phyloP scores from a whole-genome alignment of 2,797 vertebrate genomes.

The Gymnoscopelus braueri region DNA sequence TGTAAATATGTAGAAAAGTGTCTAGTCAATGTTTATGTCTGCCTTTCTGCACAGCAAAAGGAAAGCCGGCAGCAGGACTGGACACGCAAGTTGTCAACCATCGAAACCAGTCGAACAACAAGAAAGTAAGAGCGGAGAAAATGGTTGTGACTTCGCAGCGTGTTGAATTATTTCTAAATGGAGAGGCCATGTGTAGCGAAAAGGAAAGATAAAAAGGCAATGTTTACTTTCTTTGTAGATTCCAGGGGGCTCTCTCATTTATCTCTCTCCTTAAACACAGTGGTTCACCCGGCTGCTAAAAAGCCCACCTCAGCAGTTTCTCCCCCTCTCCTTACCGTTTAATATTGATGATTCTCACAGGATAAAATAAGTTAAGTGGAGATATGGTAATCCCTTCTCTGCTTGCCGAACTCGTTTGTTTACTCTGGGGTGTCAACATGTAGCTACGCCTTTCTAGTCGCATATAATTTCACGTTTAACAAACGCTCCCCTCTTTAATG shows the following conservation, averaged over 20 bases:
- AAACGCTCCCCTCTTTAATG: conserved; percentile 71
- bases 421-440: conserved; percentile 84
- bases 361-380: conserved; percentile 86
- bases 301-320: conserved; percentile 84
- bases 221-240: conserved; percentile 82
- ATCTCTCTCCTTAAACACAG: conserved; percentile 82
- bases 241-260: conserved; percentile 80
- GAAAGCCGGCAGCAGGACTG: conserved; percentile 29
- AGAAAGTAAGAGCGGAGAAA: conserved; percentile 27
- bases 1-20: conserved; percentile 59
- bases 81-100: conserved; percentile 31
- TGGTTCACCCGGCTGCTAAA: conserved; percentile 79
- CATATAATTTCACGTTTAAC: conserved; percentile 81
- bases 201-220: conserved; percentile 74
- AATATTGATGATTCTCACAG: conserved; percentile 89
- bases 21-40: conserved; percentile 56
- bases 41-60: conserved; percentile 37
- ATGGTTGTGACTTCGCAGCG: conserved; percentile 43
- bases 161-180: conserved; percentile 61
- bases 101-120: conserved; percentile 31
- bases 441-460: conserved; percentile 76
- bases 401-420: conserved; percentile 83
- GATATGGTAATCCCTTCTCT: conserved; percentile 85
- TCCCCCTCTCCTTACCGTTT: conserved; percentile 80
- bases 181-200: conserved; percentile 53